Percentiles rank a stretch among this genome's conserved stretches.
Evolutionary conservation across 37 sponge, comb jelly and placozoan genomes (phyloP).

Genomic region (Axinella damicornis): DNA sequence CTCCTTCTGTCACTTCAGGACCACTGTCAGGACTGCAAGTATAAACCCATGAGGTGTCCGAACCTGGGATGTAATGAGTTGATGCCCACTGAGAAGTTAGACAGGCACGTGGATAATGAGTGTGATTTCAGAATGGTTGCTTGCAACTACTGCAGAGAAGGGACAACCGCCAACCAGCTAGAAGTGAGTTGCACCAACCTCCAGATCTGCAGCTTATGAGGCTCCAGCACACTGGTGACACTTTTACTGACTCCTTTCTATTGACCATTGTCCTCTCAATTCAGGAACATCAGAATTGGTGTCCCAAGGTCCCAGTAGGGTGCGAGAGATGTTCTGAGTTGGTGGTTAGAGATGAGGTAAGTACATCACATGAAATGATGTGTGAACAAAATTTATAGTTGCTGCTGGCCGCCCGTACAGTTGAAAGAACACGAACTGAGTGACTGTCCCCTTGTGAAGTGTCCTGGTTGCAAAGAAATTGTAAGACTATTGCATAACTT

Average conservation of each 20-base stretch:
- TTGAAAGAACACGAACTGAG: constrained; percentile 6
- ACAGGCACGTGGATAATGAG: constrained; percentile 37
- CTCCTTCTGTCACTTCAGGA: constrained; percentile 18
- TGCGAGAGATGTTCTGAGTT: constrained; percentile 32
- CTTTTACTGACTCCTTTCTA: no score
- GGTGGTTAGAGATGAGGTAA: constrained; percentile 8
- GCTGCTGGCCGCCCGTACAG: background rate
- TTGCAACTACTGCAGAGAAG: constrained; percentile 59
- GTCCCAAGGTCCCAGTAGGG: constrained; percentile 9
- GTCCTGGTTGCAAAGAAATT: constrained; percentile 29
- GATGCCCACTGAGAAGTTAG: constrained; percentile 3
- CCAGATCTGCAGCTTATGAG: no score
- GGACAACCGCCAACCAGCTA: background rate
- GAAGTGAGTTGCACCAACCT: no score
- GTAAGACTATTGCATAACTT: no score
- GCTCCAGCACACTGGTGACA: no score
- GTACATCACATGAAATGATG: background rate
- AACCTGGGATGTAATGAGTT: constrained; percentile 36
- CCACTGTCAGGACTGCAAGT: constrained; percentile 50
- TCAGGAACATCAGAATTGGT: constrained; percentile 45
- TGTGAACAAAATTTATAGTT: background rate
- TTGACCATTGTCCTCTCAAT: background rate
- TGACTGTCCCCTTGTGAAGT: constrained; percentile 10
- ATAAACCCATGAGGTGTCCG: constrained; percentile 44
- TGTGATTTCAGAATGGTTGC: constrained; percentile 31